Evolutionary conservation across 2,888 invertebrate species (phyloP), one percentile per base, ranked within the genome.

Genomic region (Heteromurus nitidus): DNA sequence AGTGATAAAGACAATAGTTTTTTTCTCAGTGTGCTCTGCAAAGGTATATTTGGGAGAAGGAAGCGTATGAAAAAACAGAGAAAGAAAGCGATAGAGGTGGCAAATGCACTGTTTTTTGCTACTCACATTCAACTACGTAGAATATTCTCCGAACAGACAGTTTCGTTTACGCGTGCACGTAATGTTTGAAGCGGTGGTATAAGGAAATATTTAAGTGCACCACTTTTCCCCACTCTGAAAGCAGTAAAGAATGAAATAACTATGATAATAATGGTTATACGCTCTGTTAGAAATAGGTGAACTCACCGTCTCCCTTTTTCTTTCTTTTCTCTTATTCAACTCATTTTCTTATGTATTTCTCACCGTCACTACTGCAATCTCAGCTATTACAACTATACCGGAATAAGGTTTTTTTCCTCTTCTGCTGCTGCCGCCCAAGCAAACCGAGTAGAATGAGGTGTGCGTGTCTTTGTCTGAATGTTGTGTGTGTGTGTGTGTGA

Each of bases 241-340:
- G 76, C 76, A 76, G 69, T 76, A 69, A 76, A 76, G 69, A 76
- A 44, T 47, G 76, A 76, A 76, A 76, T 76, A 76, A 76, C 76
- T 80, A 72, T 80, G 79, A 80, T 80, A 80, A 80, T 80, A 80
- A 80, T 70, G 64, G 77, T 70, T 69, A 50, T 76, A 69, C 28
- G 79, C 65, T 72, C 58, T 44, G 42, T 55, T 67, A 72, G 72
- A 80, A 80, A 72, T 70, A 72, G 72, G 72, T 65, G 72, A 80
- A 67, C 65, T 72, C 31, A 22, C 44, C 9, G 55, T 67, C 5
- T 55, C 22, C 22, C 9, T 36, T 13, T 36, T 13, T 13, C 13
- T 36, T 36, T 36, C 11, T 47, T 65, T n/a, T 69, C 62, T 73
- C 65, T 67, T 75, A 58, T 67, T 75, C 67, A 36, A 67, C 75